phyloP scores from a whole-genome alignment of 1,140 invertebrate genomes.

The Sitobion miscanthi region DNA sequence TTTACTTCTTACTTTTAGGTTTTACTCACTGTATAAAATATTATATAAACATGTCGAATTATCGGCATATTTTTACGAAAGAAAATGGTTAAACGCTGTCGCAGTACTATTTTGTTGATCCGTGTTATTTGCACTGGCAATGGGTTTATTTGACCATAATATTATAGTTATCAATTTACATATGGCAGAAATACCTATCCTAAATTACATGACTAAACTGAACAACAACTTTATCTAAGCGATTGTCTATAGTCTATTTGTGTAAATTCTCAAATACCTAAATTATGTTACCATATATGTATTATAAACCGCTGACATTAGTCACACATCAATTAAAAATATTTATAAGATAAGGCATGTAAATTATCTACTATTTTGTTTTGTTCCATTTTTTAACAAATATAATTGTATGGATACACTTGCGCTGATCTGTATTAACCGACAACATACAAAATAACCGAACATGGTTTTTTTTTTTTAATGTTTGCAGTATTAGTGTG shows the following conservation, averaged over 20 bases:
- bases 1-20: neutral
- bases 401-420: neutral
- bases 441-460: neutral
- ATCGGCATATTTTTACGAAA: neutral
- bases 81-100: neutral
- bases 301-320: neutral
- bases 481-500: neutral
- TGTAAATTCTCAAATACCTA: neutral
- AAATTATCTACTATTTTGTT: neutral
- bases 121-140: neutral
- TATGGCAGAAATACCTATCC: neutral
- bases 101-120: neutral
- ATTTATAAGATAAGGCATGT: neutral
- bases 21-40: neutral
- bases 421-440: neutral
- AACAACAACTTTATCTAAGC: neutral
- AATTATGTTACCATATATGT: neutral
- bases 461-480: neutral
- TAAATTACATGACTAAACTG: neutral
- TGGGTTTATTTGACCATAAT: neutral
- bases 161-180: neutral
- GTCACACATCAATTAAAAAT: neutral
- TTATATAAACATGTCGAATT: neutral
- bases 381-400: neutral
- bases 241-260: neutral